Base-by-base conservation (phyloP, 1,140 invertebrate genomes). In the Euglossa dilemma region DNA sequence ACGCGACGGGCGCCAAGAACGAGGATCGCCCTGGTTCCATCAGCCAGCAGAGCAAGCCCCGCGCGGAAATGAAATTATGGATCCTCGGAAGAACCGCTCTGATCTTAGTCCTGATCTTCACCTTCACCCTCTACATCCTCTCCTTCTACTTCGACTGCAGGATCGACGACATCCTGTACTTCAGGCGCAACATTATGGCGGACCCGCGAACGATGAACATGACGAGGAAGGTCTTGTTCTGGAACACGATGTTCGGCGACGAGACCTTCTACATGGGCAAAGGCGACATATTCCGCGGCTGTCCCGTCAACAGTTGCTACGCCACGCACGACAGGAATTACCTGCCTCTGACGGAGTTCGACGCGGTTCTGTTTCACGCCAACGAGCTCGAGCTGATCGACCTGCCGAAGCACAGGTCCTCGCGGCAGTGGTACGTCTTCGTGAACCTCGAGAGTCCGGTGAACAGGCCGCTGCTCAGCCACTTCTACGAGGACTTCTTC, bases 401-500 rank as follows among this genome's bases (percentile, higher is more conserved):
- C n/a, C 6, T 91, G 47, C 92, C 92, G 1, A 11, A 0, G 0
- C 69, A 14, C 1, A 78, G 91, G n/a, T 67, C 28, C 0, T 14
- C 71, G 2, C 50, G 75, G 23, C 92, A 93, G 75, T 59, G 56
- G n/a, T 93, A 93, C 57, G 71, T 93, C 23, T 93, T 89, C 64
- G 89, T 92, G 36, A 90, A 91, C 25, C 64, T 93, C 45, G 92
- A 93, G 64, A 92, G 91, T 52, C 92, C 92, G 20, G 86, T 56
- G 14, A 91, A 90, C 54, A 76, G 89, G 3, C 82, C 75, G 12
- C 25, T 91, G 0, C 16, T 20, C 20, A 89, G 91, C 91, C 1
- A 43, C 1, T 75, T 83, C 36, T 89, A 84, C 43, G 88, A 91
- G 20, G 73, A 84, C 59, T 91, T 92, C 78, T 95, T 96, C 84